Base-by-base conservation (phyloP, 2,113 vertebrate genomes). In the Indicator maculatus region DNA sequence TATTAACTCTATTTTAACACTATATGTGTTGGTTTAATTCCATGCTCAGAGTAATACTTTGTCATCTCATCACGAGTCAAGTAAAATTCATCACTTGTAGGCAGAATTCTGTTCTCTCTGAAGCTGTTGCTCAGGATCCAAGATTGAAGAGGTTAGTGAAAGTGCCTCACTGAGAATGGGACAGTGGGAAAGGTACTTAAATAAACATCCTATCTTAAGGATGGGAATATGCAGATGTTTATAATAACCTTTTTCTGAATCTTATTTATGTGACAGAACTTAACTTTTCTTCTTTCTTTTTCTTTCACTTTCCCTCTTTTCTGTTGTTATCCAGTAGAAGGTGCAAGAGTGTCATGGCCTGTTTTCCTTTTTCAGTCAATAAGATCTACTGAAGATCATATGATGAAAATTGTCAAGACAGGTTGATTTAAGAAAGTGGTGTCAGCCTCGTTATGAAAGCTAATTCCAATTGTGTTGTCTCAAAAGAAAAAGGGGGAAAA, bases 261-360 rank as follows among this genome's bases (percentile, higher is more conserved):
- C 24, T 58, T 64, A 11, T 18, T 5, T 24, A 9, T 2, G 4
- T 0, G 1, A 41, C 18, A 39, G 60, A 64, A 31, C 18, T 15
- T 52, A 30, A 67, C 31, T 88, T 81, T 58, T 69, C 18, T 18
- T 53, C 41, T 50, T 16, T 36, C 53, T 67, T 80, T 65, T 53
- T n/a, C 16, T 63, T 39, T 70, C 53, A 65, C 31, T 86, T 52
- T 81, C 80, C 47, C 24, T 80, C 41, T 77, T 81, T 86, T 78
- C 84, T 86, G 30, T 28, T 50, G 65, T 83, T 90, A 96, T 88
- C 96, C 96, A 97, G 96, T 88, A 97, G 96, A 97, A 97, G 95
- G 95, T 94, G 88, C 97, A 95, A 95, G 93, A 86, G 89, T 95
- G 86, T 91, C 31, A 20, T 73, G 77, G 88, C 93, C 88, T 4